Percentiles rank a stretch among this genome's conserved stretches.
Conservation (phyloP, 2,113 vertebrate species). For the Prionailurus bengalensis region DNA sequence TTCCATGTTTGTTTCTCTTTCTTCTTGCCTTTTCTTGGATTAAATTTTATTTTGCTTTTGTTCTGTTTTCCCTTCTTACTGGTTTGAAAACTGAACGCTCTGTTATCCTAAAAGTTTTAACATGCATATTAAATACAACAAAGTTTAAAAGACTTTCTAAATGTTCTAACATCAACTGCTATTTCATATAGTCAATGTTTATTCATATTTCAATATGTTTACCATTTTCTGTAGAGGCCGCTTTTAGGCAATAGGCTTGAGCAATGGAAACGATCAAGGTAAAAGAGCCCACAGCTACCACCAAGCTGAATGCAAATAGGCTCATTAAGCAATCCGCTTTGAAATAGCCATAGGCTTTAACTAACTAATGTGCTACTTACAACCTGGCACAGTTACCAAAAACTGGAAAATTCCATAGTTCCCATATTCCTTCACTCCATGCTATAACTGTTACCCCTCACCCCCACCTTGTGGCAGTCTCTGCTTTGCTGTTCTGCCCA, state of each 20-base stretch:
- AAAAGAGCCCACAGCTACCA: not conserved
- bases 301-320: not conserved
- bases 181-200: not conserved
- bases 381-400: not conserved
- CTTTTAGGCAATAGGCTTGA: not conserved
- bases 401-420: not conserved
- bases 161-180: not conserved
- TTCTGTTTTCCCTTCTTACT: not conserved
- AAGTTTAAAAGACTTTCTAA: not conserved
- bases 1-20: not conserved
- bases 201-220: constrained; percentile 2
- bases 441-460: not conserved
- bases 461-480: not conserved
- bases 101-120: not conserved
- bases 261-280: not conserved
- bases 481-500: not conserved
- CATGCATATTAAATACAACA: not conserved
- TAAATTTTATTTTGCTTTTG: not conserved
- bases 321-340: not conserved
- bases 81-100: not conserved
- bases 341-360: not conserved
- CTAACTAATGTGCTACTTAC: not conserved
- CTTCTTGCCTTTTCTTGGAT: not conserved
- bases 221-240: not conserved
- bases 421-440: not conserved